A percentile compares a stretch with the other conserved stretches of the same genome.
Evolutionary conservation across 2,113 vertebrate species (phyloP).

Genomic region (Nothobranchius kuhntae): DNA sequence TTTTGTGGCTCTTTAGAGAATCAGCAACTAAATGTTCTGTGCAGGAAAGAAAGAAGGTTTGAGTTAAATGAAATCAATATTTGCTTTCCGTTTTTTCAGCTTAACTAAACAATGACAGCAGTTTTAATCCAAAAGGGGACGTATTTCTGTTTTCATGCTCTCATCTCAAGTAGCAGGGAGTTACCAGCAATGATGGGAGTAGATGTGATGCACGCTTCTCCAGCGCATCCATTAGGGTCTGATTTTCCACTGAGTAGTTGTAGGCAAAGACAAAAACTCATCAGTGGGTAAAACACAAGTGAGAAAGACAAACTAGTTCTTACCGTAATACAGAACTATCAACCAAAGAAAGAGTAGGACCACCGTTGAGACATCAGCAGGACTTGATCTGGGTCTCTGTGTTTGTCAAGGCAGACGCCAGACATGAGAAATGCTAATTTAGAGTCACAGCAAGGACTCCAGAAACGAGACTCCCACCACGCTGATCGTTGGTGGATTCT

Average conservation of each 20-base stretch:
- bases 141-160: neutral
- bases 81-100: neutral
- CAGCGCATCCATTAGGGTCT: constrained; percentile 31
- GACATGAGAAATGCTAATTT: neutral
- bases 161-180: neutral
- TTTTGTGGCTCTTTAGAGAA: constrained; percentile 4
- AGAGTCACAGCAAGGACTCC: neutral
- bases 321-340: constrained; percentile 67
- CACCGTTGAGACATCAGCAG: constrained; percentile 41
- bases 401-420: neutral
- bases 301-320: neutral
- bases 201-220: constrained; percentile 34
- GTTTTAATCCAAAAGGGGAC: neutral
- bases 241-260: constrained; percentile 62
- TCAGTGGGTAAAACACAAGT: neutral
- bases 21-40: constrained; percentile 34
- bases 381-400: constrained; percentile 33
- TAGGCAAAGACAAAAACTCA: neutral
- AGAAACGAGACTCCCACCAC: constrained; percentile 28
- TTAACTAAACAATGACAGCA: neutral
- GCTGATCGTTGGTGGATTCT: constrained; percentile 19
- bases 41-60: neutral
- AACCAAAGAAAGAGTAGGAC: constrained; percentile 61
- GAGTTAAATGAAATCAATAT: neutral
- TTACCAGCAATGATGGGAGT: constrained; percentile 50